Evolutionary conservation across 2,888 invertebrate genomes (phyloP).

Genomic region (Cotesia congregata): DNA sequence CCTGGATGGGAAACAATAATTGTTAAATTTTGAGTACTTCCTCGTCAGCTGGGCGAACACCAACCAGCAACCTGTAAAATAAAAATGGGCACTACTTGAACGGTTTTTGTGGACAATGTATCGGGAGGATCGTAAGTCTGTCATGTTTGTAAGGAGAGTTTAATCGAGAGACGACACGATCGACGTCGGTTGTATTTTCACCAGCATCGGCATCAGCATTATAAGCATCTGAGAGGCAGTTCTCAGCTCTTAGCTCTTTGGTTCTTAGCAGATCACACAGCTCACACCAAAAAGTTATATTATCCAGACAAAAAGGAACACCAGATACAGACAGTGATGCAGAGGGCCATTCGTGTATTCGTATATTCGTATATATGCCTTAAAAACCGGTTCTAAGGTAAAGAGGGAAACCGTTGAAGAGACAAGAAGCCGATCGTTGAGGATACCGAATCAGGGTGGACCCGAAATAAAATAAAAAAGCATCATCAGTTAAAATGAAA

Average conservation of each 20-base stretch:
- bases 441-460: conserved; percentile 35
- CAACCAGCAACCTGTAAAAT: too few species aligned
- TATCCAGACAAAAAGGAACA: conserved; percentile 21
- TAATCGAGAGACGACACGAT: not conserved
- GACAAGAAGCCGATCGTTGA: conserved; percentile 49
- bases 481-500: conserved; percentile 17
- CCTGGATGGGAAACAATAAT: not conserved
- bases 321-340: not conserved
- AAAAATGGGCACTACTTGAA: too few species aligned
- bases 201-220: not conserved
- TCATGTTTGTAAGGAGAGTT: not conserved
- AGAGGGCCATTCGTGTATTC: too few species aligned
- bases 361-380: conserved; percentile 6
- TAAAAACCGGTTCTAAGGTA: conserved; percentile 52
- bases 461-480: conserved; percentile 18
- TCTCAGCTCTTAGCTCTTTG: not conserved
- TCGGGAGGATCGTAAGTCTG: not conserved
- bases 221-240: not conserved
- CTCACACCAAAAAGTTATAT: conserved; percentile 30
- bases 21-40: not conserved
- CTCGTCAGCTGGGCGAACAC: not conserved
- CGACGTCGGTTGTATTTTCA: not conserved
- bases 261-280: not conserved
- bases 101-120: not conserved
- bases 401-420: conserved; percentile 52